Evolutionary conservation across 2,888 invertebrate genomes (phyloP).

Genomic region (Conus canariensis): DNA sequence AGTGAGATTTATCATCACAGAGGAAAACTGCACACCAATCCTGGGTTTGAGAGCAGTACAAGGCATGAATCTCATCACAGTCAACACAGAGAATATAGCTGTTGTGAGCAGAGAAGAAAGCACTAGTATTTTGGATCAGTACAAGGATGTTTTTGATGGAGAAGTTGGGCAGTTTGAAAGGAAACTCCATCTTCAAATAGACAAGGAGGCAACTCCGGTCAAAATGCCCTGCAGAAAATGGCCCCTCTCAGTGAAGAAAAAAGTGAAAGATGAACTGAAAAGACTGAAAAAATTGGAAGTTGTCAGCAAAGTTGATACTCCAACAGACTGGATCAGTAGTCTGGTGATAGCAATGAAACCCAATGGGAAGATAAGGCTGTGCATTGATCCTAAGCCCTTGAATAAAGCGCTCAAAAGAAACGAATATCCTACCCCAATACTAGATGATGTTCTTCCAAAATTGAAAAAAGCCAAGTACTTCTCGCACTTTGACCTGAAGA

Average conservation of each 20-base stretch:
- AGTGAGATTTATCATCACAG: neutral
- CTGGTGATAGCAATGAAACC: neutral
- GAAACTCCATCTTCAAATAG: neutral
- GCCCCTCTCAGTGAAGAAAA: neutral
- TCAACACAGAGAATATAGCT: neutral
- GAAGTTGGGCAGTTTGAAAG: constrained; percentile 16
- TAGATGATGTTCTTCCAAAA: too few relatives aligned
- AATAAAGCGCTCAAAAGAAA: too few relatives aligned
- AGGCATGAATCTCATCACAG: neutral
- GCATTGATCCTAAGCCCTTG: too few relatives aligned
- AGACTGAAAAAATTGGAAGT: neutral
- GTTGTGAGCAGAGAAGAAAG: neutral
- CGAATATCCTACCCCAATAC: too few relatives aligned
- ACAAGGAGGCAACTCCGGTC: neutral
- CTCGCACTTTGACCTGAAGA: too few relatives aligned
- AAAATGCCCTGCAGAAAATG: constrained; percentile 9
- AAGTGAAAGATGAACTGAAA: neutral
- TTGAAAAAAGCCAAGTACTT: too few relatives aligned
- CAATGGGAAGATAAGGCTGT: neutral
- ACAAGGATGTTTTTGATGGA: neutral
- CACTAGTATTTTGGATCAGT: neutral
- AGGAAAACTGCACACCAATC: neutral
- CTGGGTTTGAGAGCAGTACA: neutral
- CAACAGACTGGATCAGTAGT: neutral
- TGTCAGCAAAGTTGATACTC: neutral